Base-by-base conservation (phyloP, 1,140 invertebrate species). In the Kradibia gibbosae region DNA sequence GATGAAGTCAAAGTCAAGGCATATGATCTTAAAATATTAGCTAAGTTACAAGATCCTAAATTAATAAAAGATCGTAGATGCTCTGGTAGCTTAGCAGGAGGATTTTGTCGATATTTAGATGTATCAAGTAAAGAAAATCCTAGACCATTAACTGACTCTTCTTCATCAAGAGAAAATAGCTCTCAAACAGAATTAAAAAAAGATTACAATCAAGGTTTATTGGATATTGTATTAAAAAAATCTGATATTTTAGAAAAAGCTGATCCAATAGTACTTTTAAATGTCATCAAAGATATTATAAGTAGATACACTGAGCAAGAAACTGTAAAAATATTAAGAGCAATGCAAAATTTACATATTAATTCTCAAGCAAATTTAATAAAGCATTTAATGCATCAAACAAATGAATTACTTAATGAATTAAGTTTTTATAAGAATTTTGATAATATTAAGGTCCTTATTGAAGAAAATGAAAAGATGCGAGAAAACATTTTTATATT, bases 111-210 rank as follows among this genome's bases (percentile, higher is more conserved):
- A 20, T 82, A 82, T 8, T 87, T 87, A n/a, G 88, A 91, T 80
- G 76, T 36, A 39, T 89, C 87, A 1, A 86, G 82, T 36, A 91
- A 91, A 74, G 90, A 91, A 72, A 91, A 90, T 53, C 90, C 57
- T 78, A 78, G 84, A 60, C 88, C 89, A 1, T 67, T 75, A 4
- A 84, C n/a, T 36, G 78, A 80, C n/a, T 57, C 82, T 8, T 74
- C 88, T 60, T 82, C 81, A 13, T 85, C 85, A 0, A 85, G 65
- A 62, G 87, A 85, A 53, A 84, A 39, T n/a, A 70, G 72, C 22
- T 71, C 74, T 31, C 79, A 85, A 0, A 13, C 57, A 11, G 84
- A 88, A 10, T 7, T 77, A 50, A 81, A 67, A 45, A 86, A 86
- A 78, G 39, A 81, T 36, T 57, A n/a, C 2, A 73, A 15, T 62